Conservation (phyloP, 2,113 vertebrate genomes). For the Neogale vison region DNA sequence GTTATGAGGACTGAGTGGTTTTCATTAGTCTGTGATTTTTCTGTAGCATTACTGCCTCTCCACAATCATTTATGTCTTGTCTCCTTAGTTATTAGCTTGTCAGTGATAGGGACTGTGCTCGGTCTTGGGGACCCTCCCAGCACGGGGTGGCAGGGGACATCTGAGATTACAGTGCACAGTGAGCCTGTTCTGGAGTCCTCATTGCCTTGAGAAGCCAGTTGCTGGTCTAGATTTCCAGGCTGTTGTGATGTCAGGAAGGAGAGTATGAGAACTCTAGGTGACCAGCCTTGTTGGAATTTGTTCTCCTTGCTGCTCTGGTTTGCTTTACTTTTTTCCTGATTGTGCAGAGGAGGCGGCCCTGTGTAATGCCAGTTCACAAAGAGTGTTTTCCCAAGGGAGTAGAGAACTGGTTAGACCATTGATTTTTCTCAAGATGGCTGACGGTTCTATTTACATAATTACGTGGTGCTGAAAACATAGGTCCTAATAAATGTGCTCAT, state of each 20-base stretch:
- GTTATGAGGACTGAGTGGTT: not conserved
- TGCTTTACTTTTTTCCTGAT: not conserved
- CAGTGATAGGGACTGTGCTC: not conserved
- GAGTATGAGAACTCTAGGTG: not conserved
- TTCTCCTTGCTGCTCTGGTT: not conserved
- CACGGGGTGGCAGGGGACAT: too few relatives aligned
- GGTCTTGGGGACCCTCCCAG: not conserved
- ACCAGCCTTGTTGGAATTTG: not conserved
- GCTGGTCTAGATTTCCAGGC: too few relatives aligned
- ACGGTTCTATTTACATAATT: not conserved
- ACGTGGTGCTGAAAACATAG: conserved; percentile 41
- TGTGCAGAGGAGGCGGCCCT: not conserved
- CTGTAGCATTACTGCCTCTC: not conserved
- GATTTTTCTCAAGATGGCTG: conserved; percentile 3
- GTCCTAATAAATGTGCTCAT: conserved; percentile 54
- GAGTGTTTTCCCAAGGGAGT: not conserved
- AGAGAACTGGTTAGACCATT: not conserved
- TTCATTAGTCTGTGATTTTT: not conserved
- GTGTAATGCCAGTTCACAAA: not conserved
- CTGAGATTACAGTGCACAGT: not conserved
- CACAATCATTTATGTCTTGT: not conserved
- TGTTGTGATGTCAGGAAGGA: not conserved
- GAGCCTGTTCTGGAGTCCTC: not conserved
- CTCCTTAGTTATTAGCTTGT: not conserved
- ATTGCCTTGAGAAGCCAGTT: not conserved